These are phyloP conservation scores for Haliclona indistincta DNA, from an alignment of 37 sponge, comb jelly and placozoan genomes.

Conservation along the genomic window DNA sequence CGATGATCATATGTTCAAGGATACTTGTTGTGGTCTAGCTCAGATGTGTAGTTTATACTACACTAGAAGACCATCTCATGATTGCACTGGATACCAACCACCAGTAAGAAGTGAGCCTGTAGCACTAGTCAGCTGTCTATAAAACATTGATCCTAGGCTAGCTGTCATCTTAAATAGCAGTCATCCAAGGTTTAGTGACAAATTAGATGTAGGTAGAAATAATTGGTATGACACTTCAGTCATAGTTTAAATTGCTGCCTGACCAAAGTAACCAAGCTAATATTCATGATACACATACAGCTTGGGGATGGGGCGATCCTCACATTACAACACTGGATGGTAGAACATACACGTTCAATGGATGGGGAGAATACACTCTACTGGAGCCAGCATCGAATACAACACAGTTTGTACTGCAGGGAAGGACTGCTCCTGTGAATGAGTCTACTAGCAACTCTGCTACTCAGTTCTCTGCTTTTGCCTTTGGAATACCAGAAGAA, in stretches of 20 bases:
- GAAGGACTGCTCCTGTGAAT: conserved; percentile 25
- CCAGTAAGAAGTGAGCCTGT: conserved; percentile 31
- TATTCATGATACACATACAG: no score
- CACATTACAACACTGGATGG: conserved; percentile 74
- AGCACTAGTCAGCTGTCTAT: no score
- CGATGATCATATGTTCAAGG: conserved; percentile 25
- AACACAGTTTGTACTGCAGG: conserved; percentile 50
- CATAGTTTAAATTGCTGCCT: no score
- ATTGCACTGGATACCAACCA: conserved; percentile 35
- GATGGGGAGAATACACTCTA: conserved; percentile 60
- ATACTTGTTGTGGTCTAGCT: conserved; percentile 41
- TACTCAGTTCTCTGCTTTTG: conserved; percentile 57
- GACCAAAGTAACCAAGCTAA: no score
- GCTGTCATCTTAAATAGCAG: no score
- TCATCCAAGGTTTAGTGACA: no score
- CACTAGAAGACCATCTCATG: conserved; percentile 38
- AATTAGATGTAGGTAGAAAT: no score
- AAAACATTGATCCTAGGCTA: no score
- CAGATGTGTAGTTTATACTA: conserved; percentile 40
- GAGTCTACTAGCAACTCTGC: conserved; percentile 25
- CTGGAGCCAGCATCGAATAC: not conserved
- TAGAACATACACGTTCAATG: conserved; percentile 75
- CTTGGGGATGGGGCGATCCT: conserved; percentile 76
- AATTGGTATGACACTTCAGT: no score
- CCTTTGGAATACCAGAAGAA: no score